These are phyloP conservation scores for Ambastaia sidthimunki DNA, from an alignment of 2,797 vertebrate species.

Conservation along the genomic window DNA sequence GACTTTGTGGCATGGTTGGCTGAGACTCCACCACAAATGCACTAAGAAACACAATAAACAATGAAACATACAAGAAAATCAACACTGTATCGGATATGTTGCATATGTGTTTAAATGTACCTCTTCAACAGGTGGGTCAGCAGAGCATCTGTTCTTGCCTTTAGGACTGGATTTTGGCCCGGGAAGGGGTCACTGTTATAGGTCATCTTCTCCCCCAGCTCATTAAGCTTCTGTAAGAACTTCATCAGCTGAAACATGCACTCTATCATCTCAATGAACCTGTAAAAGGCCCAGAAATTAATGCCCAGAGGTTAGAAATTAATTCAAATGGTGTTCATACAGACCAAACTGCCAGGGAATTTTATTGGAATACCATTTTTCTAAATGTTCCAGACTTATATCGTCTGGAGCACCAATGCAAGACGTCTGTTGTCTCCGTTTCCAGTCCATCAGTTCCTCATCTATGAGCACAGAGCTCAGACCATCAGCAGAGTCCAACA, in stretches of 20 bases:
- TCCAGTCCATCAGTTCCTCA: constrained; percentile 83
- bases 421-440: constrained; percentile 78
- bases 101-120: constrained; percentile 57
- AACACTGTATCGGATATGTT: neutral
- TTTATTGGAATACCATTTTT: constrained; percentile 79
- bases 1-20: constrained; percentile 85
- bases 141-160: constrained; percentile 68
- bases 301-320: neutral
- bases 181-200: constrained; percentile 81
- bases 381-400: constrained; percentile 78
- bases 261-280: constrained; percentile 85
- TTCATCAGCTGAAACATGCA: constrained; percentile 84
- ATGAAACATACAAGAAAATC: constrained; percentile 20
- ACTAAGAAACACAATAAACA: constrained; percentile 67
- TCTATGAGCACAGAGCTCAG: constrained; percentile 74
- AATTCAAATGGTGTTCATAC: neutral
- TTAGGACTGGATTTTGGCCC: constrained; percentile 70
- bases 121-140: constrained; percentile 76
- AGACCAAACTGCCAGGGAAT: neutral
- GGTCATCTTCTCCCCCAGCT: constrained; percentile 75
- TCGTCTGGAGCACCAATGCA: constrained; percentile 82
- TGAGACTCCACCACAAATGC: constrained; percentile 92
- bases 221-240: constrained; percentile 81
- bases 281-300: constrained; percentile 60
- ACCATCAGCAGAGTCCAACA: constrained; percentile 75